Conservation (phyloP, 2,113 vertebrate genomes). For the Labeo catla region DNA sequence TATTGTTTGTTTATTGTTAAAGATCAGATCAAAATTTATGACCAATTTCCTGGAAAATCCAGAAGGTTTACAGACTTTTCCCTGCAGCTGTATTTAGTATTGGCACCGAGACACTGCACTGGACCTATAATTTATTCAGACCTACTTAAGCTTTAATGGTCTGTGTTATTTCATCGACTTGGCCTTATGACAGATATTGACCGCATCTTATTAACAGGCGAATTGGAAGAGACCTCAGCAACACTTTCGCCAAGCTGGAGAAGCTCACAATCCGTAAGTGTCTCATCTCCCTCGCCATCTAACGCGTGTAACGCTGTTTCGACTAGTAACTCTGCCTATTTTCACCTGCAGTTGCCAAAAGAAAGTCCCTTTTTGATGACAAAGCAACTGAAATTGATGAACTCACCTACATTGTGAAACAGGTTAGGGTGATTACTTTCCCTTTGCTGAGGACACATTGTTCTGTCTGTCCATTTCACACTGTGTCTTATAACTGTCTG, state of each 20-base stretch:
- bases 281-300: background rate
- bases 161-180: slow-evolving; percentile 30
- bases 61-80: background rate
- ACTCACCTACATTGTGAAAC: slow-evolving; percentile 83
- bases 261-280: slow-evolving; percentile 83
- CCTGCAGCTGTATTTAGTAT: slow-evolving; percentile 17
- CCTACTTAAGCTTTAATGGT: slow-evolving; percentile 17
- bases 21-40: background rate
- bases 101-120: background rate
- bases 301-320: background rate
- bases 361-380: slow-evolving; percentile 85
- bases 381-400: slow-evolving; percentile 84
- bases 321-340: background rate
- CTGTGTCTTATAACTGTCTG: background rate
- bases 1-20: slow-evolving; percentile 2
- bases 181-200: slow-evolving; percentile 24
- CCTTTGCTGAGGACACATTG: background rate
- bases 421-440: slow-evolving; percentile 61
- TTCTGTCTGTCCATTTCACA: background rate
- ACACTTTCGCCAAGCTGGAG: slow-evolving; percentile 84
- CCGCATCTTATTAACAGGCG: slow-evolving; percentile 66
- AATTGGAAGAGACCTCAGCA: slow-evolving; percentile 84
- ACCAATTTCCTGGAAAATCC: slow-evolving; percentile 23
- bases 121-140: slow-evolving; percentile 34
- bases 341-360: slow-evolving; percentile 77